These are phyloP conservation scores for Halcyon badia DNA, from an alignment of 2,797 vertebrate species.

Conservation along the genomic window DNA sequence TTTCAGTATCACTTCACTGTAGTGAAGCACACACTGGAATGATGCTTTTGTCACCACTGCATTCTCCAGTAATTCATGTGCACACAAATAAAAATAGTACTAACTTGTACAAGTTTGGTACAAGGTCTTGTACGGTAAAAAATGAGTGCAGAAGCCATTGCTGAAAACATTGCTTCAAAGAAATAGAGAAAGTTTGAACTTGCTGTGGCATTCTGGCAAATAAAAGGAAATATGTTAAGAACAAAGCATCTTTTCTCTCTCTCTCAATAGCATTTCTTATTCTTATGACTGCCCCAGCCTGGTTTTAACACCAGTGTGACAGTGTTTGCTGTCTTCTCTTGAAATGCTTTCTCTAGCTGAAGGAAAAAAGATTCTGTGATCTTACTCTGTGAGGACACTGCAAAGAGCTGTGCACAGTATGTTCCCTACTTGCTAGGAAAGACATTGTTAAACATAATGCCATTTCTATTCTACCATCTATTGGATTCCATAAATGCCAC, in stretches of 20 bases:
- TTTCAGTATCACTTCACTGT: background rate
- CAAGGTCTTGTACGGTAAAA: background rate
- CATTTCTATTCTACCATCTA: constrained; percentile 13
- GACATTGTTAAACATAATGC: background rate
- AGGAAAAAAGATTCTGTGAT: constrained; percentile 8
- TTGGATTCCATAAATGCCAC: background rate
- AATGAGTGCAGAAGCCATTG: background rate
- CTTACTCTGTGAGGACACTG: background rate
- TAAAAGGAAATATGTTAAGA: background rate
- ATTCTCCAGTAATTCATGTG: background rate
- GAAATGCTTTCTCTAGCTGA: background rate
- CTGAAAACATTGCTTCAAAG: constrained; percentile 21
- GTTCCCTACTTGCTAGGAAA: background rate
- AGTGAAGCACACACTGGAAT: background rate
- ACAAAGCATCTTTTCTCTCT: constrained; percentile 35
- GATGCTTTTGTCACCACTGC: background rate
- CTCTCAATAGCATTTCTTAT: background rate
- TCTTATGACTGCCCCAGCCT: background rate
- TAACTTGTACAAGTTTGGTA: background rate
- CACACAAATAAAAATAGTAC: constrained; percentile 14
- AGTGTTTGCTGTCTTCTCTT: background rate
- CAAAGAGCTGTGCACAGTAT: background rate
- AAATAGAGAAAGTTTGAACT: background rate
- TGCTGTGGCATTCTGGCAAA: constrained; percentile 23
- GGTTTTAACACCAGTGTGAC: background rate